These are phyloP conservation scores for Hanleya hanleyi DNA, from an alignment of 2,888 invertebrate genomes.

Conservation along the genomic window DNA sequence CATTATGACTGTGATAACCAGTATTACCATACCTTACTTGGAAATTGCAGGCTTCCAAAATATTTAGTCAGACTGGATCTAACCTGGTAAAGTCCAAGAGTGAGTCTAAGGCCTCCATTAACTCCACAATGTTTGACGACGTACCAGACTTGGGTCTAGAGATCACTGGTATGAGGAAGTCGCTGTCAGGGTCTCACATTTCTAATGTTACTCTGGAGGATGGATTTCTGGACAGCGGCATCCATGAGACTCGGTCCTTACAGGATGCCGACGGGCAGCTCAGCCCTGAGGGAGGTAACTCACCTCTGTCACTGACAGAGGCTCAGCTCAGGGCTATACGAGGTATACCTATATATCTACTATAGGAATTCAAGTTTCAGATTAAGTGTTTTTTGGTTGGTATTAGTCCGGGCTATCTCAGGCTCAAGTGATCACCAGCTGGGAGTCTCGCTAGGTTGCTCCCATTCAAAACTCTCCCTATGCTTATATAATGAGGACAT, in stretches of 20 bases:
- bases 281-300: constrained; percentile 65
- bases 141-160: constrained; percentile 25
- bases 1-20: too few relatives aligned
- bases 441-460: too few relatives aligned
- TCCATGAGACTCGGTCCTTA: constrained; percentile 49
- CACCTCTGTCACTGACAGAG: constrained; percentile 67
- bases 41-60: constrained; percentile 41
- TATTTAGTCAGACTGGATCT: constrained; percentile 27
- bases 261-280: constrained; percentile 59
- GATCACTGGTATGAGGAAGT: constrained; percentile 37
- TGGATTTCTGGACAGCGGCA: constrained; percentile 43
- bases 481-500: too few relatives aligned
- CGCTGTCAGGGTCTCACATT: constrained; percentile 51
- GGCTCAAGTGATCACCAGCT: too few relatives aligned
- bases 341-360: too few relatives aligned
- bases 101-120: constrained; percentile 45
- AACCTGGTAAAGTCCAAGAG: constrained; percentile 31
- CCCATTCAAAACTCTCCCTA: too few relatives aligned
- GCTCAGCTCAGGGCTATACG: constrained; percentile 71
- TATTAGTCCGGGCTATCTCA: too few relatives aligned
- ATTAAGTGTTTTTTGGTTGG: too few relatives aligned
- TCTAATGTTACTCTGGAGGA: constrained; percentile 42
- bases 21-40: too few relatives aligned
- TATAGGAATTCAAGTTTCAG: too few relatives aligned
- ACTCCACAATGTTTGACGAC: constrained; percentile 52